phyloP scores from a whole-genome alignment of 2,888 invertebrate genomes.

The Callimorpha dominula region DNA sequence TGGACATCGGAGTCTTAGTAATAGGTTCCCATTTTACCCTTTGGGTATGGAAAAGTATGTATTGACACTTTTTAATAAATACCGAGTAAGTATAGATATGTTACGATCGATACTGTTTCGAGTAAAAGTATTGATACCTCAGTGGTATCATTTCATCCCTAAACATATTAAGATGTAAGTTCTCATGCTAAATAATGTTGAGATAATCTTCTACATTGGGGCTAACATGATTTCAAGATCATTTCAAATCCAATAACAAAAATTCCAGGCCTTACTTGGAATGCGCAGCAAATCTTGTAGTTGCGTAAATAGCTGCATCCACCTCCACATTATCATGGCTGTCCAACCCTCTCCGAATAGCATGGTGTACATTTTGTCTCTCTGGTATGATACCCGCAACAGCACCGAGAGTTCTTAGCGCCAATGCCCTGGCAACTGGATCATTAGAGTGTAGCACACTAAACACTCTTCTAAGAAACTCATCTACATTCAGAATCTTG shows the following conservation, averaged over 20 bases:
- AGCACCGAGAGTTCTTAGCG: conserved; percentile 95
- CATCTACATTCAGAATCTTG: conserved; percentile 98
- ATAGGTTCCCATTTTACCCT: too few species aligned
- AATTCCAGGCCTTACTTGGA: conserved; percentile 89
- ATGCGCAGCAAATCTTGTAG: conserved; percentile 97
- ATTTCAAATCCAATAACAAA: background rate
- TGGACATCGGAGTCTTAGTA: too few species aligned
- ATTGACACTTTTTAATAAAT: too few species aligned
- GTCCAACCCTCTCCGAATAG: conserved; percentile 95
- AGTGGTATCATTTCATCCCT: too few species aligned
- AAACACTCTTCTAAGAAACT: conserved; percentile 94
- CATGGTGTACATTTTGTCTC: conserved; percentile 97
- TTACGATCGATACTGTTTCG: too few species aligned
- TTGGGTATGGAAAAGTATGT: too few species aligned
- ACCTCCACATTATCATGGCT: conserved; percentile 98
- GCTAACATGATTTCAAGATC: too few species aligned
- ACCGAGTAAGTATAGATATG: too few species aligned
- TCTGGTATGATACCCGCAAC: conserved; percentile 97
- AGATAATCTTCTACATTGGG: too few species aligned
- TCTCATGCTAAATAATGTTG: too few species aligned
- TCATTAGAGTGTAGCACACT: conserved; percentile 99
- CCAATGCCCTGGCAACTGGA: conserved; percentile 97
- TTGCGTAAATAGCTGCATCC: conserved; percentile 98
- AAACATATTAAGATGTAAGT: too few species aligned
- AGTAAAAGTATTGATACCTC: too few species aligned